Conservation (phyloP, 2,113 vertebrate genomes). For the Cochlearius cochlearius region DNA sequence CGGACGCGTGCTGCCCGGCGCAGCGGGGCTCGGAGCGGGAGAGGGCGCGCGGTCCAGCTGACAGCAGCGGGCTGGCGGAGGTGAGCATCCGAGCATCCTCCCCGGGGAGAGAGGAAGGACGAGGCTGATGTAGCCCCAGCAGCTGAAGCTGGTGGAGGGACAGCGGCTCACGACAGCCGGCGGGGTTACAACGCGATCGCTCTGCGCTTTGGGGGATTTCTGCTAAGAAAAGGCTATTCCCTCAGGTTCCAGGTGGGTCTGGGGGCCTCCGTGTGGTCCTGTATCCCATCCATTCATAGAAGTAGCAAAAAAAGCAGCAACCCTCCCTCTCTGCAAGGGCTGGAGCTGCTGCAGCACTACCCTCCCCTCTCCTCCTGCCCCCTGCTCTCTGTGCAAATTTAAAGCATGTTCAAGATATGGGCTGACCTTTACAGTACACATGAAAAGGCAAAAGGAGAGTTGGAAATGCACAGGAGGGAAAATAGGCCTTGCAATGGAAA, state of each 20-base stretch:
- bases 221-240: not conserved
- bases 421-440: conserved; percentile 42
- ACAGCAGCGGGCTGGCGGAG: not conserved
- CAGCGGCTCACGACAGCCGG: fast-evolving
- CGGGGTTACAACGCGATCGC: fast-evolving
- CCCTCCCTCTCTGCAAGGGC: not conserved
- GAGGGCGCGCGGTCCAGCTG: not conserved
- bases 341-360: not conserved
- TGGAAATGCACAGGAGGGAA: not conserved
- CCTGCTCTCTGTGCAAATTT: conserved; percentile 2
- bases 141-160: not conserved
- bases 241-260: not conserved
- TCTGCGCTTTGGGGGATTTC: not conserved
- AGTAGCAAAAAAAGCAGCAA: not conserved
- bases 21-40: not conserved
- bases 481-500: not conserved
- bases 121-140: not conserved
- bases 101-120: not conserved
- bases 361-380: not conserved
- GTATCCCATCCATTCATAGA: not conserved
- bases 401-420: not conserved
- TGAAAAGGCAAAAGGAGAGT: conserved; percentile 10
- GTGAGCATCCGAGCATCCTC: not conserved
- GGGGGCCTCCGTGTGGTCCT: not conserved
- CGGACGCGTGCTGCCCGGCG: not conserved